Percentiles rank a stretch among this genome's conserved stretches.
Evolutionary conservation across 2,113 vertebrate species (phyloP).

Genomic region (Percina caprodes): DNA sequence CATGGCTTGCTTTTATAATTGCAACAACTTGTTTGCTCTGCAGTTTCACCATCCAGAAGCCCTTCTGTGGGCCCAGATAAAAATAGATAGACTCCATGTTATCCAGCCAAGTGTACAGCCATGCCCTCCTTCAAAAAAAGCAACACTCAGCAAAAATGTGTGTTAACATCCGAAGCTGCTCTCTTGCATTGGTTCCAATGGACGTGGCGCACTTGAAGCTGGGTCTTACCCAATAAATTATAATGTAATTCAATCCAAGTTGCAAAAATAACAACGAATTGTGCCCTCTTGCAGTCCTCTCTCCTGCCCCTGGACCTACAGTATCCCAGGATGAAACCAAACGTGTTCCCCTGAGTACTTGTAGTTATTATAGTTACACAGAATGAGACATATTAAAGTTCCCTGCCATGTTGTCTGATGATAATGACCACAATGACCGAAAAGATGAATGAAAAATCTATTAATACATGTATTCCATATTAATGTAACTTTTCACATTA

Average conservation of each 20-base stretch:
- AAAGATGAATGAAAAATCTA: background rate
- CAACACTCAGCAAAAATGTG: slow-evolving; percentile 72
- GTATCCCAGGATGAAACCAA: slow-evolving; percentile 29
- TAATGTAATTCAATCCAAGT: slow-evolving; percentile 46
- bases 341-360: background rate
- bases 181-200: slow-evolving; percentile 33
- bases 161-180: slow-evolving; percentile 61
- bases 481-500: background rate
- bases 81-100: slow-evolving; percentile 64
- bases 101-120: slow-evolving; percentile 65
- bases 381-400: slow-evolving; percentile 16
- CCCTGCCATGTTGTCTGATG: background rate
- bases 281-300: slow-evolving; percentile 17
- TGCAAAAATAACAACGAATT: slow-evolving; percentile 6
- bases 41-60: slow-evolving; percentile 58
- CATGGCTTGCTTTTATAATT: slow-evolving; percentile 64
- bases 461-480: background rate
- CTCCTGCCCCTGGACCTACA: slow-evolving; percentile 9
- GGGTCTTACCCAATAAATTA: slow-evolving; percentile 39
- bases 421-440: background rate
- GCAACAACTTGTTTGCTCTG: slow-evolving; percentile 72
- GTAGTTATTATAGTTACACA: background rate
- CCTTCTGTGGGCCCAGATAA: slow-evolving; percentile 65
- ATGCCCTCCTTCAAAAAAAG: slow-evolving; percentile 53
- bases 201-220: slow-evolving; percentile 40